These are phyloP conservation scores for Campoplex capitator DNA, from an alignment of 2,888 invertebrate species.

Conservation along the genomic window DNA sequence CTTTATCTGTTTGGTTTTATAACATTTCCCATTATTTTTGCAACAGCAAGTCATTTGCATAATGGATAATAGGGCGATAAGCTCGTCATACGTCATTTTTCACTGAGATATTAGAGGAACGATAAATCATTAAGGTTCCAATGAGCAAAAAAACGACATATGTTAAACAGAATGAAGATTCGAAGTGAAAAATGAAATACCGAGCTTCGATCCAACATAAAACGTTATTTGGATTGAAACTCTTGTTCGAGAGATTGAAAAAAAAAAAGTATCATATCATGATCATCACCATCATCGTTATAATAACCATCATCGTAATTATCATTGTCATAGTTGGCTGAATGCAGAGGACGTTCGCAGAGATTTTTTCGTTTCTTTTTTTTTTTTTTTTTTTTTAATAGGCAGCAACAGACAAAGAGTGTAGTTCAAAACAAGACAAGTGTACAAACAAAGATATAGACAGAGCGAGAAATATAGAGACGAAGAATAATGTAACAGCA, in stretches of 20 bases:
- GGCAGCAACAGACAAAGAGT: constrained; percentile 70
- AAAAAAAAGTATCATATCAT: constrained; percentile 68
- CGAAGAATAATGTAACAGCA: constrained; percentile 55
- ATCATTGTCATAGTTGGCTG: constrained; percentile 69
- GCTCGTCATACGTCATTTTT: constrained; percentile 77
- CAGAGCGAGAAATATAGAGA: constrained; percentile 50
- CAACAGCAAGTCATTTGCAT: constrained; percentile 59
- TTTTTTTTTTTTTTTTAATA: constrained; percentile 49
- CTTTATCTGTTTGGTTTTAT: constrained; percentile 3
- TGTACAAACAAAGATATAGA: constrained; percentile 72
- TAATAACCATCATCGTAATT: constrained; percentile 69
- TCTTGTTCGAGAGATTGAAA: constrained; percentile 45
- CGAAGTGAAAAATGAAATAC: constrained; percentile 77
- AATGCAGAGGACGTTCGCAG: constrained; percentile 75
- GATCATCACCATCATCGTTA: constrained; percentile 65
- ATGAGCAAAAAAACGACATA: neutral
- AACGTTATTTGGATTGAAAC: constrained; percentile 36
- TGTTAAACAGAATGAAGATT: neutral
- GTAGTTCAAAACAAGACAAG: constrained; percentile 73
- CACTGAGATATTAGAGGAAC: constrained; percentile 38
- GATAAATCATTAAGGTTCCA: neutral
- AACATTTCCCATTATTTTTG: constrained; percentile 7
- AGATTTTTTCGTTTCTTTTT: constrained; percentile 38
- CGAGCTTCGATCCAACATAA: constrained; percentile 75
- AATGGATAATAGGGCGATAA: constrained; percentile 12